Percentiles rank a stretch among this genome's conserved stretches.
phyloP scores from a whole-genome alignment of 2,888 invertebrate species.

The Beris chalybata region DNA sequence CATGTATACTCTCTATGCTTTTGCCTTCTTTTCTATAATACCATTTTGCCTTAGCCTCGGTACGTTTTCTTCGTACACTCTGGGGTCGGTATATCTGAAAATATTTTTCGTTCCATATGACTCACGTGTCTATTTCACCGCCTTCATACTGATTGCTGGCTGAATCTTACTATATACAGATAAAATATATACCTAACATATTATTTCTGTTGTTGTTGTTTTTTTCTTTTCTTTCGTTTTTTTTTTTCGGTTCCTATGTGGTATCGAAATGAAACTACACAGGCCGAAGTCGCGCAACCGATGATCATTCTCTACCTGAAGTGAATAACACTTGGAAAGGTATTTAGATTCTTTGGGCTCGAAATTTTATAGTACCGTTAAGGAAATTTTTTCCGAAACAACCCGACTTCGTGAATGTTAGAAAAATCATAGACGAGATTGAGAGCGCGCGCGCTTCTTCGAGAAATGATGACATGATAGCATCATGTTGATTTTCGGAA shows the following conservation, averaged over 20 bases:
- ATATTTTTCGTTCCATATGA: conserved; percentile 25
- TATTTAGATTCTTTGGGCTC: conserved; percentile 9
- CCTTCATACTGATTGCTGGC: conserved; percentile 12
- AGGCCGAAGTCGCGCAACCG: not conserved
- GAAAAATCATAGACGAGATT: no score
- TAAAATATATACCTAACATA: conserved; percentile 3
- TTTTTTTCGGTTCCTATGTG: conserved; percentile 19
- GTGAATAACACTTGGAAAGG: conserved; percentile 29
- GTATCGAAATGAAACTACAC: conserved; percentile 20
- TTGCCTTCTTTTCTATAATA: no score
- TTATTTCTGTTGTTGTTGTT: conserved; percentile 3
- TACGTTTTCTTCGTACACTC: conserved; percentile 5
- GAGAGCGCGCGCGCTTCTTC: no score
- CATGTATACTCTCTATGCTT: no score
- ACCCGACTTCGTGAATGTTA: no score
- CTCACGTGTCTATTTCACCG: conserved; percentile 25
- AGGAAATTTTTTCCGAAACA: conserved; percentile 23
- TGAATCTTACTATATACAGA: not conserved
- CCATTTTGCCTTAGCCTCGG: no score
- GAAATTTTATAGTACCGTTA: conserved; percentile 22
- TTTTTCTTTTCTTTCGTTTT: conserved; percentile 9
- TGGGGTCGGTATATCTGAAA: conserved; percentile 14
- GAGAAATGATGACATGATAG: no score
- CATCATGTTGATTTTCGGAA: no score
- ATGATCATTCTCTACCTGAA: conserved; percentile 9